Base-by-base conservation (phyloP, 2,888 invertebrate genomes). In the Himalopsyche kuldschensis region DNA sequence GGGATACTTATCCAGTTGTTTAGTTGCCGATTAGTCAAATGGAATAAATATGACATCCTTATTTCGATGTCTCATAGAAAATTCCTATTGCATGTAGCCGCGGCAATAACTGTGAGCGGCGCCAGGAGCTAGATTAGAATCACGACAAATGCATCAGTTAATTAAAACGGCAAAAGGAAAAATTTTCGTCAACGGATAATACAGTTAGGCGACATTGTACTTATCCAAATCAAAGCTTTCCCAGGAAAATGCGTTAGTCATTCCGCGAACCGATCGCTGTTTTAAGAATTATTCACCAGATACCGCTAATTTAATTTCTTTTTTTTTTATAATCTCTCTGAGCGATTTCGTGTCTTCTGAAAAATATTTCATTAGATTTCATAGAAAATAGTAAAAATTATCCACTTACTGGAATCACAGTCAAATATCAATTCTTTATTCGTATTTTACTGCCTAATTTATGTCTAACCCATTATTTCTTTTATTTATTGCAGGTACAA, bases 401-500 rank as follows among this genome's bases (percentile, higher is more conserved):
- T 15, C 41, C 15, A 6, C 24, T 55, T 20, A 20, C n/a, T 55
- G 55, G 24, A 8, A 0, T 20, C 20, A 55, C 20, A 55, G 24
- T 55, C 20, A 55, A 20, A 55, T 55, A 55, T 41, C 35, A 1
- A 15, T 15, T 41, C 15, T 15, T 48, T 48, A 1, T 47, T 3
- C 10, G 20, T 48, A 20, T 48, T 20, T 48, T 20, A 48, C 20
- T 48, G n/a, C n/a, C 0, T 48, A 48, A 63, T 63, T 5, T 63
- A 63, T 63, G 35, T 11, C 69, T 69, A 69, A 24, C n/a, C n/a
- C 1, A 63, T 11, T 76, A 11, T 76, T 4, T 76, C n/a, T 55
- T 79, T 85, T 69, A 27, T 87, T 88, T 87, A 87, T 90, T 90
- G 17, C 90, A 93, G 93, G 90, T 91, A 82, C 88, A 88, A 86